A percentile compares a stretch with the other conserved stretches of the same genome.
Conservation (phyloP, 2,888 invertebrate genomes). For the Campoletis raptor region DNA sequence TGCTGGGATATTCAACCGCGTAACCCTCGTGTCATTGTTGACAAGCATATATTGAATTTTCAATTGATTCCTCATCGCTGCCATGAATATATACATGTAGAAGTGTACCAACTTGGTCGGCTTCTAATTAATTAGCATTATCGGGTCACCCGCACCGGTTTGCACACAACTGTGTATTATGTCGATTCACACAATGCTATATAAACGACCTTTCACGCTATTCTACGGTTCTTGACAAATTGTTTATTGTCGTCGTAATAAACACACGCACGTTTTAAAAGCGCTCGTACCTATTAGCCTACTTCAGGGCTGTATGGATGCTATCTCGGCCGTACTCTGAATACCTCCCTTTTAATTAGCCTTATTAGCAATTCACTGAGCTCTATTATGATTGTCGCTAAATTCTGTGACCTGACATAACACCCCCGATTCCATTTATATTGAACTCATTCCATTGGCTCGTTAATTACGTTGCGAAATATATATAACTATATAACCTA, state of each 20-base stretch:
- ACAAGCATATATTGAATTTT: slow-evolving; percentile 22
- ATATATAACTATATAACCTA: background rate
- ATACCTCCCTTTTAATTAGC: slow-evolving; percentile 41
- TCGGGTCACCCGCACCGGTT: slow-evolving; percentile 43
- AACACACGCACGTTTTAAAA: slow-evolving; percentile 8
- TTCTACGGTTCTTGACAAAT: slow-evolving; percentile 41
- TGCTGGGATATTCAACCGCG: slow-evolving; percentile 18
- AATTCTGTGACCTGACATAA: slow-evolving; percentile 45
- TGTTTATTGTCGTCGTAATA: slow-evolving; percentile 39
- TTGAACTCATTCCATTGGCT: background rate
- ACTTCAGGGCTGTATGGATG: slow-evolving; percentile 42
- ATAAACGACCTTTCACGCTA: slow-evolving; percentile 22
- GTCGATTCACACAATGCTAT: slow-evolving; percentile 30
- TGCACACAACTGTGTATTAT: slow-evolving; percentile 20
- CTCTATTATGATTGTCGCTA: slow-evolving; percentile 36
- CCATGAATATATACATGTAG: background rate
- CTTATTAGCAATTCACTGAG: slow-evolving; percentile 44
- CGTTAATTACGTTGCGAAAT: slow-evolving; percentile 10
- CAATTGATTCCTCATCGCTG: slow-evolving; percentile 32
- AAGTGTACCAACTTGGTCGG: slow-evolving; percentile 6
- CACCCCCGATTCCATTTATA: background rate
- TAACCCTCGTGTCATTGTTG: slow-evolving; percentile 46
- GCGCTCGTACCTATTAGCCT: slow-evolving; percentile 48
- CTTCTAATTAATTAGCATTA: slow-evolving; percentile 68
- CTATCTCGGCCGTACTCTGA: slow-evolving; percentile 33